Evolutionary conservation across 2,113 vertebrate species (phyloP).

Genomic region (Sphyrna mokarran): DNA sequence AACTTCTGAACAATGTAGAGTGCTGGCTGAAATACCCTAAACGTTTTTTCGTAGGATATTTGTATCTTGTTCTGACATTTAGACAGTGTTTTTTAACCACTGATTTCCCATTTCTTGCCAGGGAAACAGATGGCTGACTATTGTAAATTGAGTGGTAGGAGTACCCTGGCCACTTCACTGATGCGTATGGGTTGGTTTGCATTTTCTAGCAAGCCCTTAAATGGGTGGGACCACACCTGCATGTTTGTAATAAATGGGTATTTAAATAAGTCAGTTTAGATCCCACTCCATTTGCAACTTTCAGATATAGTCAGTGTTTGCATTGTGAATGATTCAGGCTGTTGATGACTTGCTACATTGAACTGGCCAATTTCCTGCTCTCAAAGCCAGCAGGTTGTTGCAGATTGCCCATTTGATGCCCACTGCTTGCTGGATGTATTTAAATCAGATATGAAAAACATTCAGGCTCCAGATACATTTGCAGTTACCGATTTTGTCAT

Average conservation of each 20-base stretch:
- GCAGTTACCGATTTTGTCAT: neutral
- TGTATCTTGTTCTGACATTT: neutral
- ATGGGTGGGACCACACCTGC: neutral
- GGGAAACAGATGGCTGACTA: neutral
- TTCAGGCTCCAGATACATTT: neutral
- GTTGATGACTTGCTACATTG: too few relatives aligned
- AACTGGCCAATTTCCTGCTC: neutral
- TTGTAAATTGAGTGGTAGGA: neutral
- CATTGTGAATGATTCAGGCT: neutral
- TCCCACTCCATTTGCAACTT: neutral
- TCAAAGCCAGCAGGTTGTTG: neutral
- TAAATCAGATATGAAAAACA: neutral
- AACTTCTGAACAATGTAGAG: neutral
- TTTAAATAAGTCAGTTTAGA: neutral
- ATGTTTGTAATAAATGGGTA: neutral
- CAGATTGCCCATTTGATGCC: neutral
- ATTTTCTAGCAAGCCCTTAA: neutral
- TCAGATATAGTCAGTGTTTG: neutral
- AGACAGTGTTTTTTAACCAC: neutral
- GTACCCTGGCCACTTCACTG: neutral
- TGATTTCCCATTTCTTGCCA: neutral
- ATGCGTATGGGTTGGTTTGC: neutral
- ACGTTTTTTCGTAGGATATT: neutral
- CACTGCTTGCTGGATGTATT: neutral
- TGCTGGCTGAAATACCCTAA: neutral